phyloP scores from a whole-genome alignment of 2,888 invertebrate species.

The Drosophila lacicola region DNA sequence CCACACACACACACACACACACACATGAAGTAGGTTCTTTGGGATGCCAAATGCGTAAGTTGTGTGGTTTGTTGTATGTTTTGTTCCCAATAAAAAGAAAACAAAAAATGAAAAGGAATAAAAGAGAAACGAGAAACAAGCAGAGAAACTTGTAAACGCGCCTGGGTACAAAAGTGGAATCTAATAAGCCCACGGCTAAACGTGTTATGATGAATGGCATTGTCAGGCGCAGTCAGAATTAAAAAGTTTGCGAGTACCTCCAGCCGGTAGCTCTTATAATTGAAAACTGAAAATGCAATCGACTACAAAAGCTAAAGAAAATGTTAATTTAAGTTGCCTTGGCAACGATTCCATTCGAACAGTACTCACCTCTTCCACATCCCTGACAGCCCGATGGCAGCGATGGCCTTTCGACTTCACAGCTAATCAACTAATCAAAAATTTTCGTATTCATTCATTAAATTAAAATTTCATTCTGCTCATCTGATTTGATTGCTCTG shows the following conservation, averaged over 20 bases:
- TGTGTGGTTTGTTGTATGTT: conserved; percentile 60
- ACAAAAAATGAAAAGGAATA: conserved; percentile 16
- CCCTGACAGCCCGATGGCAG: background rate
- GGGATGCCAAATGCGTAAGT: conserved; percentile 64
- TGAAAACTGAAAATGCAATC: conserved; percentile 64
- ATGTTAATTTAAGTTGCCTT: conserved; percentile 35
- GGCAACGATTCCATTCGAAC: conserved; percentile 11
- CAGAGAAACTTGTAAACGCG: conserved; percentile 73
- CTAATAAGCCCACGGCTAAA: conserved; percentile 78
- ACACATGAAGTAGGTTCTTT: conserved; percentile 40
- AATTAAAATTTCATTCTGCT: conserved; percentile 79
- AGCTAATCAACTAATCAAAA: conserved; percentile 75
- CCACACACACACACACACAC: conserved; percentile 15
- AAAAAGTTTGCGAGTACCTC: conserved; percentile 47
- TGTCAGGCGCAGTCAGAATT: conserved; percentile 74
- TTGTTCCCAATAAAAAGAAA: conserved; percentile 23
- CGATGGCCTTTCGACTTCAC: conserved; percentile 28
- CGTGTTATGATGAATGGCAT: conserved; percentile 79
- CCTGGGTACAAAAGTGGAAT: conserved; percentile 75
- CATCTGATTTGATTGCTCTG: conserved; percentile 77
- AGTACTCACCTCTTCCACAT: background rate
- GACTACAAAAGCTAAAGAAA: conserved; percentile 24
- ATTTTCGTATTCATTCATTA: conserved; percentile 75
- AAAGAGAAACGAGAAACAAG: conserved; percentile 34
- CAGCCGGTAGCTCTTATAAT: conserved; percentile 47